Conservation (phyloP, 2,113 vertebrate genomes). For the Ictalurus furcatus region DNA sequence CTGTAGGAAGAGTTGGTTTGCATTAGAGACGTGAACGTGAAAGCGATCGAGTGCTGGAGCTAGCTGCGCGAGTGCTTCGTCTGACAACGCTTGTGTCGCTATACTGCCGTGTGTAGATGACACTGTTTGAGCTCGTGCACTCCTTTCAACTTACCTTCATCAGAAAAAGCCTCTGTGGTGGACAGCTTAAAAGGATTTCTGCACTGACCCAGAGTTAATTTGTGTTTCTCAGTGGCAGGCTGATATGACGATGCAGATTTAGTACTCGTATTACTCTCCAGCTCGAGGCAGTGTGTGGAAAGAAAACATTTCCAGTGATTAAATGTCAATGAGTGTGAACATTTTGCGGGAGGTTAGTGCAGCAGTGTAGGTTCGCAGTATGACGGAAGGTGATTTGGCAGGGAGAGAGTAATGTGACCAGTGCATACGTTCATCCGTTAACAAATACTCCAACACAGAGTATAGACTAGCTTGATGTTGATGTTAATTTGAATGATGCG, state of each 20-base stretch:
- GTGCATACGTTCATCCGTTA: neutral
- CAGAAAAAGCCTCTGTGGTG: neutral
- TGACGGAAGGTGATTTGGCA: slow-evolving; percentile 10
- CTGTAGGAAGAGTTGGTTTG: neutral
- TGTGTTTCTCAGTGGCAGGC: neutral
- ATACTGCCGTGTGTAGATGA: neutral
- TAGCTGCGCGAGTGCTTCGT: neutral
- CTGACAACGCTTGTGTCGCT: neutral
- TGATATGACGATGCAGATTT: slow-evolving; percentile 14
- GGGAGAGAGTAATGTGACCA: neutral
- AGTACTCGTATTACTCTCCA: slow-evolving; percentile 23
- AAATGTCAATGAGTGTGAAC: slow-evolving; percentile 23
- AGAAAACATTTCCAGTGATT: slow-evolving; percentile 31
- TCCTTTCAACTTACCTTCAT: neutral
- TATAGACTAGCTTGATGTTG: neutral
- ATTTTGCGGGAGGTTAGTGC: neutral
- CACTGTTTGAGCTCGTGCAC: too few relatives aligned
- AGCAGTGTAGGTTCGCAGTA: neutral
- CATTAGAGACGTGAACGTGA: neutral
- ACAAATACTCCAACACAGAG: neutral
- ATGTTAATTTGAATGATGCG: neutral
- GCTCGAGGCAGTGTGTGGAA: slow-evolving; percentile 15
- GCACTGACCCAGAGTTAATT: slow-evolving; percentile 36
- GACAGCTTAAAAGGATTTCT: slow-evolving; percentile 20
- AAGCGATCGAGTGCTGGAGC: neutral